Evolutionary conservation across 2,888 invertebrate species (phyloP).

Genomic region (Lagria hirta): DNA sequence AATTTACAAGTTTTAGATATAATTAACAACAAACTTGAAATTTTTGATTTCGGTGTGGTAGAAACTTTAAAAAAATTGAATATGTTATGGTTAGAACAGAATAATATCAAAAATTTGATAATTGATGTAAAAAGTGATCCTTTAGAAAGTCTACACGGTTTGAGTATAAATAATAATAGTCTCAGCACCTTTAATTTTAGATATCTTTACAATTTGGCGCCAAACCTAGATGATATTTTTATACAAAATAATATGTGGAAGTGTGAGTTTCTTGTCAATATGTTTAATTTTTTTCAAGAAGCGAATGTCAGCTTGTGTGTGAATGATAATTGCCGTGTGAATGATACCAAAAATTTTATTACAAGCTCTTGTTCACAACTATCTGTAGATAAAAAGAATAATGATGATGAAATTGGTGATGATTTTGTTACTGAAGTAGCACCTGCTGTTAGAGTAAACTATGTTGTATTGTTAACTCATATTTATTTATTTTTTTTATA

Average conservation of each 20-base stretch:
- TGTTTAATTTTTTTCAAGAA: conserved; percentile 44
- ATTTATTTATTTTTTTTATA: conserved; percentile 1
- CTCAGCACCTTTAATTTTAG: conserved; percentile 45
- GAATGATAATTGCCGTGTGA: conserved; percentile 39
- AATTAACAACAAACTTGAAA: conserved; percentile 43
- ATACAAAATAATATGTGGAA: conserved; percentile 46
- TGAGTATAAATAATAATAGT: conserved; percentile 46
- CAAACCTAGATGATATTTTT: conserved; percentile 45
- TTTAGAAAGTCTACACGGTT: conserved; percentile 38
- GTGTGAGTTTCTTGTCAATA: conserved; percentile 48
- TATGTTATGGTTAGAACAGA: conserved; percentile 47
- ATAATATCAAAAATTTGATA: conserved; percentile 41
- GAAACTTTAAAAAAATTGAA: conserved; percentile 44
- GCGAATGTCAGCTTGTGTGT: conserved; percentile 45
- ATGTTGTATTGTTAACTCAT: conserved; percentile 4
- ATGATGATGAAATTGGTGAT: conserved; percentile 5
- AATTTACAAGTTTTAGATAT: conserved; percentile 47
- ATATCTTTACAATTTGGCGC: conserved; percentile 43
- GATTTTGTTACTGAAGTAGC: conserved; percentile 16
- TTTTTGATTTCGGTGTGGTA: conserved; percentile 42
- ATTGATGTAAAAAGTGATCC: conserved; percentile 40
- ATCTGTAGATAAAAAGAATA: conserved; percentile 1
- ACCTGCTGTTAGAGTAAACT: conserved; percentile 2
- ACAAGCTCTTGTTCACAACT: conserved; percentile 36
- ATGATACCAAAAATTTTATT: conserved; percentile 35